phyloP scores from a whole-genome alignment of 2,797 vertebrate species.

The Coregonus ussuriensis region DNA sequence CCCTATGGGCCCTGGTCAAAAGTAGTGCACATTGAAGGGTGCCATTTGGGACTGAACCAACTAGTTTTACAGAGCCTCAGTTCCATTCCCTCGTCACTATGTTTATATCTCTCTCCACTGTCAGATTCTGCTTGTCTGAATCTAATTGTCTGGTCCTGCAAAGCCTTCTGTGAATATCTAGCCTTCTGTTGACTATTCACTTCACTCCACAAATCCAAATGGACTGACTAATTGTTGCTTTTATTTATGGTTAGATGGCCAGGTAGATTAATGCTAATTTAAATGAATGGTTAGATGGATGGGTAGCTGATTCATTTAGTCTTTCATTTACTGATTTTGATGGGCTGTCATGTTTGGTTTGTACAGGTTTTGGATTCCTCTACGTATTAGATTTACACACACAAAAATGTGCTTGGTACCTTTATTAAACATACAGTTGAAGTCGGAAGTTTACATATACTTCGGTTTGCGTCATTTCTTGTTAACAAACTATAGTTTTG shows the following conservation, averaged over 20 bases:
- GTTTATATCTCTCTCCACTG: not conserved
- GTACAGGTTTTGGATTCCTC: conserved; percentile 40
- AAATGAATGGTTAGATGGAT: conserved; percentile 36
- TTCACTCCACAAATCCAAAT: conserved; percentile 10
- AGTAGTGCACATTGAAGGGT: not conserved
- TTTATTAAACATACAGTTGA: too few relatives aligned
- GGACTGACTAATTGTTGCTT: conserved; percentile 32
- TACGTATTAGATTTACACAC: conserved; percentile 41
- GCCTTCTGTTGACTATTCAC: not conserved
- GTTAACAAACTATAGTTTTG: too few relatives aligned
- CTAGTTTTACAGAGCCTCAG: not conserved
- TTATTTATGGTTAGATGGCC: conserved; percentile 17
- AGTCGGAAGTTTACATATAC: too few relatives aligned
- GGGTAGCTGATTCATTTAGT: conserved; percentile 30
- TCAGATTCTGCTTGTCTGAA: not conserved
- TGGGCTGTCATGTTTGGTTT: conserved; percentile 55
- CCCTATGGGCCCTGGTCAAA: not conserved
- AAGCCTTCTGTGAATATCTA: conserved; percentile 14
- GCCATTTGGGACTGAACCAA: not conserved
- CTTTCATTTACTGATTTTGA: conserved; percentile 51
- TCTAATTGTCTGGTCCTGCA: not conserved
- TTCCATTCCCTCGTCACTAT: not conserved
- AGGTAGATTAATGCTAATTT: conserved; percentile 33
- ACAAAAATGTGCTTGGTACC: not conserved
- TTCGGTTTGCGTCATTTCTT: too few relatives aligned